Evolutionary conservation across 2,113 vertebrate genomes (phyloP), one percentile per base, ranked within the genome.

Genomic region (Lepus americanus): DNA sequence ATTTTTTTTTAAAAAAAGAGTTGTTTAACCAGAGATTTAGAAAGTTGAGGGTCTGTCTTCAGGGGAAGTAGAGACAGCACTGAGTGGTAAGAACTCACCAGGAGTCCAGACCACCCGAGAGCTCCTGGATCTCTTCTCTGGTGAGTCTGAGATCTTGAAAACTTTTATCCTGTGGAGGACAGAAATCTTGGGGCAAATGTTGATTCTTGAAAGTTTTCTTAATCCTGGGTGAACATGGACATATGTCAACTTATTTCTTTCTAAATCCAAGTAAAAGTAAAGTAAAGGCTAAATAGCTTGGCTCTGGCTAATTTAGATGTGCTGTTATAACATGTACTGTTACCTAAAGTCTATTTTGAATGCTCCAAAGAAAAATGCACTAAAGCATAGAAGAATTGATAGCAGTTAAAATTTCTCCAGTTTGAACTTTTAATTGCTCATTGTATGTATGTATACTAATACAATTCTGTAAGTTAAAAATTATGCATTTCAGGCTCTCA

Each of bases 401-500:
- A 44, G 44, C 44, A 7, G 59, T 22, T 33, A 92, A 70, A 76
- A 69, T 96, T 92, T 87, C 55, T 92, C 82, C 51, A 87, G 74
- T 16, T 90, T 64, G 78, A 92, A 87, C 53, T 63, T 67, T 84
- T 91, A 83, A 92, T 66, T 94, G 84, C n/a, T 94, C 36, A 81
- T 93, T 94, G 66, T 49, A 74, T 94, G 27, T 85, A 1, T 97
- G 17, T 92, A 66, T 90, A 59, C 39, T 69, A 51, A 22, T 36
- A 33, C 92, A 33, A 93, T 69, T 31, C 94, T 95, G 82, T 79
- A 89, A 92, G 89, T 88, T 79, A 92, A 95, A 93, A 89, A 79
- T 95, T 94, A 74, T 96, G 51, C 90, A 76, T 95, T 95, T 92
- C 86, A 92, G 79, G 72, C 78, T 90, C 89, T 96, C n/a, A 92